Conservation (phyloP, 2,113 vertebrate genomes). For the Prinia subflava region DNA sequence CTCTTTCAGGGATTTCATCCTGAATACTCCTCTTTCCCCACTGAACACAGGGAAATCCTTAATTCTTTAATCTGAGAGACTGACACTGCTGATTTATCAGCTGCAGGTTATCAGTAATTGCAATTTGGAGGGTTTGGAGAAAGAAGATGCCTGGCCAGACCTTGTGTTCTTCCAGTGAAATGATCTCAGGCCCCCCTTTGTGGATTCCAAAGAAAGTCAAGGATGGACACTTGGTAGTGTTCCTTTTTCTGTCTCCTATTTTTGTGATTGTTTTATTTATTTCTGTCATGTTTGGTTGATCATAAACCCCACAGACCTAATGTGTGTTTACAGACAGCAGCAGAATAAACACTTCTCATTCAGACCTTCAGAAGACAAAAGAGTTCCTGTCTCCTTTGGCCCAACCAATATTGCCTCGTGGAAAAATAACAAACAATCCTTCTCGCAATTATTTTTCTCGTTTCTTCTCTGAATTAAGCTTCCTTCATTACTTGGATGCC, state of each 20-base stretch:
- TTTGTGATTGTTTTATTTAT: neutral
- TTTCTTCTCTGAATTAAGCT: conserved; percentile 8
- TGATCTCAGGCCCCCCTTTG: rapidly evolving
- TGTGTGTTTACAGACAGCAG: neutral
- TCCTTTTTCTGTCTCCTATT: neutral
- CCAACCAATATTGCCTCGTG: neutral
- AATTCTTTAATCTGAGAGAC: neutral
- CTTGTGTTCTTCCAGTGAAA: neutral
- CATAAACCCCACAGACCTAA: neutral
- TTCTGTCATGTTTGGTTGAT: neutral
- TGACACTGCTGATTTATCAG: neutral
- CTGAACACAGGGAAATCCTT: neutral
- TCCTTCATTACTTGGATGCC: neutral
- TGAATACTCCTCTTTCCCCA: neutral
- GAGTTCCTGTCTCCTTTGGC: neutral
- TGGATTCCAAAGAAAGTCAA: neutral
- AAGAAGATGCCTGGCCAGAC: neutral
- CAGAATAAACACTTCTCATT: neutral
- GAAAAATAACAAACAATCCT: neutral
- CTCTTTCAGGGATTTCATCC: neutral
- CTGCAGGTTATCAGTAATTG: neutral
- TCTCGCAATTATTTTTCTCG: neutral
- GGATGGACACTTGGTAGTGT: neutral
- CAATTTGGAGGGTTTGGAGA: neutral
- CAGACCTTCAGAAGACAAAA: neutral